Base-by-base conservation (phyloP, 2,888 invertebrate species). In the Caenorhabditis becei region DNA sequence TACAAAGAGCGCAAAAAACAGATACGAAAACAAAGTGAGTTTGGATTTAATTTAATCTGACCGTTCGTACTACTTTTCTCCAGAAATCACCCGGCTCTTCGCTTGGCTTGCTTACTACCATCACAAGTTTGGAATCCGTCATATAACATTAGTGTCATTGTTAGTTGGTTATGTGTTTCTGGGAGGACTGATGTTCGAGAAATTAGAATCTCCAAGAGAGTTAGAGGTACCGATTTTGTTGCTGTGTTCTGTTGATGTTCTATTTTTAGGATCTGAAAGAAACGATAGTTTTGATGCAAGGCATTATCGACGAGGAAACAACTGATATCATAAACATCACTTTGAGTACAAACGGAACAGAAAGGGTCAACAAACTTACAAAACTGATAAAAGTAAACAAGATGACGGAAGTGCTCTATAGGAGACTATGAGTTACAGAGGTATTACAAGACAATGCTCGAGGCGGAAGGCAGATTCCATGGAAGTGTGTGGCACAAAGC, bases 401-500 rank as follows among this genome's bases (percentile, higher is more conserved):
- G 35, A 49, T 51, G 32, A 26, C 24, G n/a, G n/a, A 11, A 32
- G n/a, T n/a, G n/a, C n/a, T n/a, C n/a, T n/a, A n/a, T n/a, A n/a
- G n/a, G n/a, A n/a, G n/a, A n/a, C n/a, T n/a, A n/a, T n/a, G n/a
- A n/a, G n/a, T n/a, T n/a, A n/a, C 51, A 87, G 85, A 56, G 82
- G 49, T 88, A 85, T 54, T 88, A 88, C 69, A 88, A 86, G 58
- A 78, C 80, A 23, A 86, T 88, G 85, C 44, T 88, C 1, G 80
- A 85, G 53, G 84, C 86, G 2, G 87, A 88, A 69, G 86, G 85
- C 18, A 65, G 83, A 44, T 88, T 85, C 70, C 83, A 84, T 54
- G 87, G 87, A 14, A 84, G 84, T 61, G 86, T 84, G 2, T 86
- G 86, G 82, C 87, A 88, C 35, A 88, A 88, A 54, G 84, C 86